Percentiles rank a stretch among this genome's conserved stretches.
Conservation (phyloP, 2,113 vertebrate species). For the Gila orcuttii region DNA sequence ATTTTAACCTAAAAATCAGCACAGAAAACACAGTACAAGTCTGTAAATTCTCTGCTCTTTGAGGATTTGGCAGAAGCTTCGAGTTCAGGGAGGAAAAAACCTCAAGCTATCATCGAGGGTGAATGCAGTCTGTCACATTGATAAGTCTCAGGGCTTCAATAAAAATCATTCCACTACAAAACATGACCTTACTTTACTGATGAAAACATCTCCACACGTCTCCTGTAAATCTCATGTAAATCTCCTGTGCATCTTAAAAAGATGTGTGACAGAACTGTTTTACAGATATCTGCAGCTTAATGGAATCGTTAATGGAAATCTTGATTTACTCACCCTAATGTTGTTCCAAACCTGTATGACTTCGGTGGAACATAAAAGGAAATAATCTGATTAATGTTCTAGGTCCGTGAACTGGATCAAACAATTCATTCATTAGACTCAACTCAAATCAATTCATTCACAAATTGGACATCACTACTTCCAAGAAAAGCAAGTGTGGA, state of each 20-base stretch:
- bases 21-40: no score
- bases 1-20: no score
- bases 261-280: not conserved
- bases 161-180: not conserved
- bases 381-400: not conserved
- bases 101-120: not conserved
- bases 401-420: not conserved
- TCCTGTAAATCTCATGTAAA: not conserved
- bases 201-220: not conserved
- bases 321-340: not conserved
- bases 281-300: not conserved
- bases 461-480: not conserved
- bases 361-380: not conserved
- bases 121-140: not conserved
- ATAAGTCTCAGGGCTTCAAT: not conserved
- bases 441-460: not conserved
- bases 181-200: constrained; percentile 1
- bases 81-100: not conserved
- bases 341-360: not conserved
- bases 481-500: not conserved
- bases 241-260: not conserved
- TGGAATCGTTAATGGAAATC: not conserved
- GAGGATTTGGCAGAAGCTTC: not conserved
- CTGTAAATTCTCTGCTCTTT: no score
- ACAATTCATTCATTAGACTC: not conserved